Base-by-base conservation (phyloP, 1,140 invertebrate species). In the Microvelia longipes region DNA sequence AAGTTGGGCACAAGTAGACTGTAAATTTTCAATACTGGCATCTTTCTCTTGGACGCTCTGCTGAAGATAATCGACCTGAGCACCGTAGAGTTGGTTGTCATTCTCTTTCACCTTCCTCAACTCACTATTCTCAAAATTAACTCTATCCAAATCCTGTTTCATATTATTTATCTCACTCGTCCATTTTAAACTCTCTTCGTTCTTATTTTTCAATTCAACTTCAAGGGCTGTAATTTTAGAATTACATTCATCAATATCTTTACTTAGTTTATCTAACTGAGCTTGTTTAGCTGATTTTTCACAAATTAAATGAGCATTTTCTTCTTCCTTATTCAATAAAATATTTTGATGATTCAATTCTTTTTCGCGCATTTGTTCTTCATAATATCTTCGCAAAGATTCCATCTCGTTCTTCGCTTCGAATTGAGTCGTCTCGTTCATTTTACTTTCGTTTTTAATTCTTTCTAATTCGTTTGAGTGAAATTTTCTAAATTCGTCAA, bases 401-500 rank as follows among this genome's bases (percentile, higher is more conserved):
- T 50, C 5, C 19, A 50, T 11, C 5, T 50, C 35, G 35, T 50
- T 50, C n/a, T n/a, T n/a, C n/a, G n/a, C n/a, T n/a, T n/a, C n/a
- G n/a, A n/a, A n/a, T n/a, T n/a, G n/a, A n/a, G n/a, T n/a, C n/a
- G 73, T 76, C 67, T 76, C 69, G 28, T 71, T 70, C 68, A 76
- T 78, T 50, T 80, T 77, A 72, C 75, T 77, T 29, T 74, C 72
- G 29, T 77, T 77, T 28, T 71, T 71, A 60, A 77, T 77, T 66
- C 80, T 78, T 65, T 82, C 79, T 74, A 81, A 78, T 76, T 81
- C 35, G 35, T 11, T 50, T 19, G 35, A 5, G 5, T 50, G 35
- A 11, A 11, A 19, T 19, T 50, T 50, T 50, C 35, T 50, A 5
- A 50, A 11, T 50, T 81, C 67, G 82, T 74, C 71, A 80, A 61